These are phyloP conservation scores for Aphidius ervi DNA, from an alignment of 1,140 invertebrate genomes.

Conservation along the genomic window DNA sequence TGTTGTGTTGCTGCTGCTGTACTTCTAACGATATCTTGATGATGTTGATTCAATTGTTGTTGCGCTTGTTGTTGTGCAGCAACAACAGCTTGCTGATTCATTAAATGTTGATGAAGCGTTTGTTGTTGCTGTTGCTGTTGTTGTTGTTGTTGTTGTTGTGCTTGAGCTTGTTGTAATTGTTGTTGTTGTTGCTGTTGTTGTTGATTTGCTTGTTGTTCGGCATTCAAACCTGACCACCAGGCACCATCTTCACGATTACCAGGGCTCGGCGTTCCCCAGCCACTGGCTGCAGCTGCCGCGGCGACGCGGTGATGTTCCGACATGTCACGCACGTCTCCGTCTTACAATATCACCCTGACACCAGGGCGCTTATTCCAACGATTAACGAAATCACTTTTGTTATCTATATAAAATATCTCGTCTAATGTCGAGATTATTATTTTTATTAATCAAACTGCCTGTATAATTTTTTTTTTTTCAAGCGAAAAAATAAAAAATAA, in stretches of 20 bases:
- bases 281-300: slow-evolving; percentile 36
- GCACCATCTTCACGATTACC: slow-evolving; percentile 54
- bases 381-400: not conserved
- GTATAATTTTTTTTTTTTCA: too few relatives aligned
- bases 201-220: slow-evolving; percentile 49
- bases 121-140: slow-evolving; percentile 55
- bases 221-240: slow-evolving; percentile 49
- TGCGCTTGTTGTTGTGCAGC: slow-evolving; percentile 39
- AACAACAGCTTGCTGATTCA: slow-evolving; percentile 52
- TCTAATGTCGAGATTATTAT: not conserved
- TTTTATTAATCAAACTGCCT: too few relatives aligned
- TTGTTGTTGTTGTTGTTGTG: slow-evolving; percentile 38
- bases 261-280: slow-evolving; percentile 49
- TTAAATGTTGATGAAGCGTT: slow-evolving; percentile 52
- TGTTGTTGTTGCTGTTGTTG: slow-evolving; percentile 43
- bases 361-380: slow-evolving; percentile 5
- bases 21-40: slow-evolving; percentile 52
- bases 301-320: slow-evolving; percentile 53
- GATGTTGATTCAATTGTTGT: slow-evolving; percentile 45
- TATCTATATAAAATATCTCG: not conserved
- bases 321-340: slow-evolving; percentile 38
- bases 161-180: slow-evolving; percentile 43
- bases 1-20: slow-evolving; percentile 66
- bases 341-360: slow-evolving; percentile 19
- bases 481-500: too few relatives aligned